These are phyloP conservation scores for Aleiodes testaceus DNA, from an alignment of 2,888 invertebrate species.

Conservation along the genomic window DNA sequence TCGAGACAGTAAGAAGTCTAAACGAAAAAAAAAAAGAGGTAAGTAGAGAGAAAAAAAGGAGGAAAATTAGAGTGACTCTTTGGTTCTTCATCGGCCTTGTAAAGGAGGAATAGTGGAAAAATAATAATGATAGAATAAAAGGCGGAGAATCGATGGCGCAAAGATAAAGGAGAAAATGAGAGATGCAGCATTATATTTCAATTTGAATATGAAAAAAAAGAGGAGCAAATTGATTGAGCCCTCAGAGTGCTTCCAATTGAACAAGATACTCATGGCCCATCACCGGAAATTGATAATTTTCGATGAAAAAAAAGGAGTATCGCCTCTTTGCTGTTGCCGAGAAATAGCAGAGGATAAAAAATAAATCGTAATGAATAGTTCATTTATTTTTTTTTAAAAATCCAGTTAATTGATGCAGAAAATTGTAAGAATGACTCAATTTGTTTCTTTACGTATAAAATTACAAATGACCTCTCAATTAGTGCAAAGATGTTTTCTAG, in stretches of 20 bases:
- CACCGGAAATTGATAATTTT: conserved; percentile 67
- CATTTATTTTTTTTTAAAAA: conserved; percentile 3
- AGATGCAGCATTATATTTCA: conserved; percentile 31
- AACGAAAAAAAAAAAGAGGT: conserved; percentile 37
- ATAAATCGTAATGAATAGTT: conserved; percentile 3
- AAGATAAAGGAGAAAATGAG: conserved; percentile 38
- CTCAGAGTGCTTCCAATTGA: conserved; percentile 46
- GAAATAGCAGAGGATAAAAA: conserved; percentile 29
- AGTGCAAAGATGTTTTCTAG: no score
- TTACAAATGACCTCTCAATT: no score
- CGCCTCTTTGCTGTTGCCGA: not conserved
- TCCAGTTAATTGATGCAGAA: conserved; percentile 25
- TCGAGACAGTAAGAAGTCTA: conserved; percentile 43
- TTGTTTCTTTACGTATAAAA: conserved; percentile 4
- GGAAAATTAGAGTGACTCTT: conserved; percentile 1
- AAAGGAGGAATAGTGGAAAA: conserved; percentile 29
- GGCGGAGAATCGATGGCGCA: conserved; percentile 42
- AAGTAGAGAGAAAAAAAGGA: not conserved
- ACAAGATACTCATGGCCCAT: conserved; percentile 57
- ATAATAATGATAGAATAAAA: conserved; percentile 23
- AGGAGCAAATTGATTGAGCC: conserved; percentile 59
- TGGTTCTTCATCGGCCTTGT: conserved; percentile 16
- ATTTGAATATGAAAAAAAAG: conserved; percentile 36
- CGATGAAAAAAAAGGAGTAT: conserved; percentile 47
- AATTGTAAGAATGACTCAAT: conserved; percentile 34